A percentile compares a stretch with the other conserved stretches of the same genome.
Conservation (phyloP, 2,888 invertebrate species). For the Beris morrisii region DNA sequence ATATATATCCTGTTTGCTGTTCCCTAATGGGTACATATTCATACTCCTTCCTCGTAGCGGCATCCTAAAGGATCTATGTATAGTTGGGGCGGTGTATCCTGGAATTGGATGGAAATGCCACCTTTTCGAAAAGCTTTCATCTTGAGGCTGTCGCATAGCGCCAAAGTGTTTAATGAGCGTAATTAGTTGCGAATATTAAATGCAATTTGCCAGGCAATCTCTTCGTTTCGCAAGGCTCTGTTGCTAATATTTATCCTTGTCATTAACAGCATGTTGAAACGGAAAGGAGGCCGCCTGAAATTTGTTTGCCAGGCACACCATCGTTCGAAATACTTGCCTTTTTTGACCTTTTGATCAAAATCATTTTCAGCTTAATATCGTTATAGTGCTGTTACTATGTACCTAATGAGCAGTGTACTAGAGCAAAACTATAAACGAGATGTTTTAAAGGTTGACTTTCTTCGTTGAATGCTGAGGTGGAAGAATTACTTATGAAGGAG, state of each 20-base stretch:
- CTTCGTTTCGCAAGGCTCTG: slow-evolving; percentile 7
- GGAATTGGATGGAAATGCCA: slow-evolving; percentile 11
- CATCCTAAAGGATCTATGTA: not conserved
- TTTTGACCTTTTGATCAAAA: slow-evolving; percentile 2
- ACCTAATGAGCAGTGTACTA: no score
- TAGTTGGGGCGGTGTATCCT: not conserved
- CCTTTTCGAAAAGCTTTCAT: slow-evolving; percentile 23
- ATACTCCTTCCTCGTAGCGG: not conserved
- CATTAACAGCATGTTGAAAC: slow-evolving; percentile 40
- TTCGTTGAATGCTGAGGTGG: no score
- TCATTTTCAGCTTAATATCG: not conserved
- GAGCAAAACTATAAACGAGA: no score
- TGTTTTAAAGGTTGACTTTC: no score
- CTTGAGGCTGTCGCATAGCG: slow-evolving; percentile 31
- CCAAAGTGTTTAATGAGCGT: slow-evolving; percentile 44
- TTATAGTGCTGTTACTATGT: no score
- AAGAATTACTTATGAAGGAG: no score
- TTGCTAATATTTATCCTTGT: slow-evolving; percentile 35
- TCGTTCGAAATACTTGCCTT: not conserved
- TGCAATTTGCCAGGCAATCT: slow-evolving; percentile 44
- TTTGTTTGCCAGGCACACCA: slow-evolving; percentile 2
- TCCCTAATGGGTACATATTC: slow-evolving; percentile 13
- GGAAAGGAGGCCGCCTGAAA: not conserved
- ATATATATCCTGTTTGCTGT: slow-evolving; percentile 20
- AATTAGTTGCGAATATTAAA: slow-evolving; percentile 45